A percentile compares a stretch with the other conserved stretches of the same genome.
Conservation (phyloP, 2,888 invertebrate genomes). For the Acholoe squamosa region DNA sequence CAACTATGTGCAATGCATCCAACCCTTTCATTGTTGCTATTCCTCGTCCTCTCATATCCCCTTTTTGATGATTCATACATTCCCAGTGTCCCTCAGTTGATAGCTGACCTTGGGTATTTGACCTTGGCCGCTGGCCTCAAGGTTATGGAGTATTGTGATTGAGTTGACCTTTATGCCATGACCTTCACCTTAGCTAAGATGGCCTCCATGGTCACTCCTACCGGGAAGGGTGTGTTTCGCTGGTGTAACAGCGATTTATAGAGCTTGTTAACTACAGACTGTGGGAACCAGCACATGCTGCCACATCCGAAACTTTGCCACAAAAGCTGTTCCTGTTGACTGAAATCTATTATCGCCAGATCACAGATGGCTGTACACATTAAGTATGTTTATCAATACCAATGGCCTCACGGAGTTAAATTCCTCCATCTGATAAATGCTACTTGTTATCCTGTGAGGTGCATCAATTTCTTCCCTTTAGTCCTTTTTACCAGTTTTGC, state of each 20-base stretch:
- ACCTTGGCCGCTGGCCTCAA: neutral
- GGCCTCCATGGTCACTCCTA: neutral
- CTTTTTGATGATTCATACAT: constrained; percentile 3
- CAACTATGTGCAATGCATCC: no score
- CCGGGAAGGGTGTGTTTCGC: neutral
- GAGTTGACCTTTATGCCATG: neutral
- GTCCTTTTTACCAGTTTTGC: no score
- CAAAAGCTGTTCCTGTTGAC: no score
- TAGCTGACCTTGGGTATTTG: neutral
- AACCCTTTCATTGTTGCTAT: no score
- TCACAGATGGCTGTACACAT: no score
- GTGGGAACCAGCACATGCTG: neutral
- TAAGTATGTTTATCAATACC: no score
- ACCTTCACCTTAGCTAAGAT: neutral
- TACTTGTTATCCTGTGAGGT: no score
- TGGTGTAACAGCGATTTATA: neutral
- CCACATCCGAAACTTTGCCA: neutral
- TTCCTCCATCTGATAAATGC: no score
- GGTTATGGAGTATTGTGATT: neutral
- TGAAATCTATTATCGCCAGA: no score
- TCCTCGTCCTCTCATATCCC: neutral
- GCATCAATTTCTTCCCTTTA: no score
- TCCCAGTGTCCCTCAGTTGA: neutral
- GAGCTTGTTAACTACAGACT: neutral
- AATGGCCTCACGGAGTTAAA: no score